Evolutionary conservation across 2,888 invertebrate genomes (phyloP), one percentile per base, ranked within the genome.

Genomic region (Parnassius glacialis): DNA sequence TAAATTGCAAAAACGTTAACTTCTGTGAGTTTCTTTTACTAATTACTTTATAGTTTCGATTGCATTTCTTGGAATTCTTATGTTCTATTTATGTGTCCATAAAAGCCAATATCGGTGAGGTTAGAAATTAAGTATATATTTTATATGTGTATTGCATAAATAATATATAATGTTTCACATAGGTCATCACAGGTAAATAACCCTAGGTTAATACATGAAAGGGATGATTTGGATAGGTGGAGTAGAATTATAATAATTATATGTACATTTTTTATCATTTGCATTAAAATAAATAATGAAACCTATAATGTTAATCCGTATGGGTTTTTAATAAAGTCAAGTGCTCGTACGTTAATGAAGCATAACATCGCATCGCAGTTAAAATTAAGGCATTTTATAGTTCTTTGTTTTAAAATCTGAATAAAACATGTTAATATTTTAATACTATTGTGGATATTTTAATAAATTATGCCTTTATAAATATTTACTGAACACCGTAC

Each of bases 1-100:
- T 34, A 41, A 65, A 69, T 68, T 64, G 69, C 66, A 65, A 65
- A 65, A n/a, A n/a, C 9, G 5, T 25, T 25, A 25, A 25, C 25
- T 25, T 16, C 13, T 47, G 16, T 10, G 47, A 13, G 47, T 47
- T 47, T 13, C 43, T 11, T 43, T 10, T 43, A 10, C 11, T 43
- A 10, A 43, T 43, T n/a, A 10, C 11, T 11, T 43, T 43, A 25
- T 25, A 25, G 5, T 25, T 25, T 25, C 2, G 25, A 25, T 25
- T 25, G 5, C 3, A 3, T 3, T 25, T 0, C 3, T 2, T 25
- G 25, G 2, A 25, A 25, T 5, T 25, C 25, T 25, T 25, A 25
- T 25, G 25, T 25, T 25, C 25, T 25, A 25, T 2, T 25, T 25
- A 25, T 25, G 25, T 25, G 25, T 25, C 25, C 25, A 25, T 25